phyloP scores from a whole-genome alignment of 30 jellyfish, hydroid and myxozoan species.

The Nemopilema nomurai region DNA sequence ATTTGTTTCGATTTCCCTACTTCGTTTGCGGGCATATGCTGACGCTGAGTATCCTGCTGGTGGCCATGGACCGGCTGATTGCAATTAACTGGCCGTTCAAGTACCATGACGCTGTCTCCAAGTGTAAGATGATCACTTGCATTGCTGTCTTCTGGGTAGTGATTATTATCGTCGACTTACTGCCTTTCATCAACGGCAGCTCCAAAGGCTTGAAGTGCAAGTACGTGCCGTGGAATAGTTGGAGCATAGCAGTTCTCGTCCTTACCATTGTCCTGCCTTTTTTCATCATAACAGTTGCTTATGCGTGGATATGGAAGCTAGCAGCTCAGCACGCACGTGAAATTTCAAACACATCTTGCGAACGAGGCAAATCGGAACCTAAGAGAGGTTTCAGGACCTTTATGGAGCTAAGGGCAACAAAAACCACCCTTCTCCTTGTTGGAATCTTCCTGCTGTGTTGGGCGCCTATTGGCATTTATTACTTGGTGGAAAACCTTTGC shows the following conservation, averaged over 20 bases:
- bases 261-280: conserved; percentile 41
- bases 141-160: conserved; percentile 14
- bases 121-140: conserved; percentile 1
- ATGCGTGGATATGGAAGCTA: conserved; percentile 26
- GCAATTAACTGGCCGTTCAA: conserved; percentile 37
- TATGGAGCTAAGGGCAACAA: conserved; percentile 51
- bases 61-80: conserved; percentile 36
- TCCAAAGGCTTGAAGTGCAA: neutral
- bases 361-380: neutral
- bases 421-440: conserved; percentile 40
- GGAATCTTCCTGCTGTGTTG: conserved; percentile 52
- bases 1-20: conserved; percentile 51
- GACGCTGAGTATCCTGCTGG: conserved; percentile 36
- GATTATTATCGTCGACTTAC: conserved; percentile 13
- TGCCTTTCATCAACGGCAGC: conserved; percentile 41
- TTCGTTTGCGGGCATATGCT: conserved; percentile 63
- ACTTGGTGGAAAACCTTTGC: conserved; percentile 48
- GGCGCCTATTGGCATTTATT: conserved; percentile 69
- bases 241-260: conserved; percentile 54
- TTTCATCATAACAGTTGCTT: neutral
- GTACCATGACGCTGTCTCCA: conserved; percentile 1
- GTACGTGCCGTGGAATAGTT: conserved; percentile 45
- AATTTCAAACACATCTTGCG: neutral
- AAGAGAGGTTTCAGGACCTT: neutral
- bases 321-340: conserved; percentile 41